Conservation (phyloP, 2,888 invertebrate species). For the Acanthococcus lagerstroemiae region DNA sequence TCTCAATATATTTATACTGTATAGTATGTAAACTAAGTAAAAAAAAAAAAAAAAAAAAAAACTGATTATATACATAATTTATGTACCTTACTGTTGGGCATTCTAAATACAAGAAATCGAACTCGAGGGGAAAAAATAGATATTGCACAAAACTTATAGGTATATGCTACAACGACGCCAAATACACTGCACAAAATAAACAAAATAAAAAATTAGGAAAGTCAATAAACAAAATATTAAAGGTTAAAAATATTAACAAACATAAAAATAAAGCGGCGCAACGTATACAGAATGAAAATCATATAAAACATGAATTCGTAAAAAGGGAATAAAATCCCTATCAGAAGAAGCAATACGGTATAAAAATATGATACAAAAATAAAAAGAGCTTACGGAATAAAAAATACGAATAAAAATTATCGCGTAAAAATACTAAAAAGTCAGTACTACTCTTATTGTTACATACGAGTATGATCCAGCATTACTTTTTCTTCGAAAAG, state of each 20-base stretch:
- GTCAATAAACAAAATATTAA: constrained; percentile 9
- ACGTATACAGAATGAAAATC: neutral
- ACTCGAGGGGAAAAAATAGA: neutral
- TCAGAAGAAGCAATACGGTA: neutral
- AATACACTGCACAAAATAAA: constrained; percentile 12
- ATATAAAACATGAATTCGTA: neutral
- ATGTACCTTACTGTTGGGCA: neutral
- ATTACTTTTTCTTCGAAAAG: too few species aligned
- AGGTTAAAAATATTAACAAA: constrained; percentile 2
- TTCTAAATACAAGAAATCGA: neutral
- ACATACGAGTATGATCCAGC: too few species aligned
- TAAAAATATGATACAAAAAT: neutral
- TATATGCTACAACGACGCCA: constrained; percentile 24
- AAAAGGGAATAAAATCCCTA: too few species aligned
- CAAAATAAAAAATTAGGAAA: constrained; percentile 17
- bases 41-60: constrained; percentile 5
- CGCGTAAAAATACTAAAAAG: neutral
- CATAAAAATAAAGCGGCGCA: constrained; percentile 1
- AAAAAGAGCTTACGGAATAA: neutral
- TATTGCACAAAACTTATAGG: constrained; percentile 20
- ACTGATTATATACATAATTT: constrained; percentile 11
- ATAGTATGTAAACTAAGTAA: neutral
- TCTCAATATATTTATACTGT: too few species aligned
- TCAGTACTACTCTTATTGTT: too few species aligned
- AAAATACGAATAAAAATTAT: neutral